phyloP scores from a whole-genome alignment of 2,113 vertebrate genomes.

The Pagrus major region DNA sequence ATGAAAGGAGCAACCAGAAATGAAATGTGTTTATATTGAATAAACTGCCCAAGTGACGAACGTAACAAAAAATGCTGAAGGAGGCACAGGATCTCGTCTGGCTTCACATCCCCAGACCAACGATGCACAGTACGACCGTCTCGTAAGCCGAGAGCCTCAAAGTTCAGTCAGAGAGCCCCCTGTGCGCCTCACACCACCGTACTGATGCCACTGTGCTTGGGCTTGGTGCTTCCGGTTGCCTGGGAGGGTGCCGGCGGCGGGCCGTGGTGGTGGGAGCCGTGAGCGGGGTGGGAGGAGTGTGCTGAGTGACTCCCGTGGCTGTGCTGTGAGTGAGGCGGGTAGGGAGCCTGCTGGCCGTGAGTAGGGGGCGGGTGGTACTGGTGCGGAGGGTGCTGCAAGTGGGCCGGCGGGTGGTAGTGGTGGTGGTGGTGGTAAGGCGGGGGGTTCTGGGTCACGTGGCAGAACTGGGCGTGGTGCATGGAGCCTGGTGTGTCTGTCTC shows the following conservation, averaged over 20 bases:
- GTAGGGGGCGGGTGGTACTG: slow-evolving; percentile 85
- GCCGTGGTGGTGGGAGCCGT: slow-evolving; percentile 87
- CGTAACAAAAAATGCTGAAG: slow-evolving; percentile 19
- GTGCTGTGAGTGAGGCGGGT: slow-evolving; percentile 79
- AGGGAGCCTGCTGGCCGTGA: slow-evolving; percentile 80
- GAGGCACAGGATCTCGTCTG: slow-evolving; percentile 62
- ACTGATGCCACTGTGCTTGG: slow-evolving; percentile 98
- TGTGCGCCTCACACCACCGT: slow-evolving; percentile 89
- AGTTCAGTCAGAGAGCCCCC: slow-evolving; percentile 66
- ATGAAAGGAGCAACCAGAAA: slow-evolving; percentile 28
- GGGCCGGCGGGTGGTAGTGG: slow-evolving; percentile 93
- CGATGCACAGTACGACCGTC: slow-evolving; percentile 63
- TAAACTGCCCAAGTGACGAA: slow-evolving; percentile 1
- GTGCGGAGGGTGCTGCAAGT: slow-evolving; percentile 87
- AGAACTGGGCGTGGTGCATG: slow-evolving; percentile 89
- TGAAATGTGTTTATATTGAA: slow-evolving; percentile 12
- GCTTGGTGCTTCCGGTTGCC: slow-evolving; percentile 86
- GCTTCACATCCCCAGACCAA: slow-evolving; percentile 50
- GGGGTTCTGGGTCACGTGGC: slow-evolving; percentile 91
- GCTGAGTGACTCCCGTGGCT: slow-evolving; percentile 81
- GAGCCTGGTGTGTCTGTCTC: slow-evolving; percentile 84
- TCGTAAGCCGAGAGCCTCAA: slow-evolving; percentile 33
- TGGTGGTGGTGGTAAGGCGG: slow-evolving; percentile 97
- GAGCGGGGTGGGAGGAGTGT: slow-evolving; percentile 82
- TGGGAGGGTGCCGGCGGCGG: slow-evolving; percentile 74